Conservation (phyloP, 2,797 vertebrate species). For the Chiloscyllium punctatum region DNA sequence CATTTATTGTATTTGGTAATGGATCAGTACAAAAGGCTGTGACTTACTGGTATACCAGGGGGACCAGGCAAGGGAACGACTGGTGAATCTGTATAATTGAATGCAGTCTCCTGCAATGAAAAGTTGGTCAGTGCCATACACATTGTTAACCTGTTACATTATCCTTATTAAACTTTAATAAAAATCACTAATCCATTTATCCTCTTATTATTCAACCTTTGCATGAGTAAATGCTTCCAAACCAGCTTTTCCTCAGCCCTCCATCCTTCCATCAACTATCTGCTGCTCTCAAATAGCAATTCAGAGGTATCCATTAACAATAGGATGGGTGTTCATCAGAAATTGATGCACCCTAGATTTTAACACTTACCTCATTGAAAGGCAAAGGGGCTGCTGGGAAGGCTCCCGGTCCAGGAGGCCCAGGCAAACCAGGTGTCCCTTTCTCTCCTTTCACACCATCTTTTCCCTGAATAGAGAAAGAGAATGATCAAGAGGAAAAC, state of each 20-base stretch:
- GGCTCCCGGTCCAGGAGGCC: slow-evolving; percentile 52
- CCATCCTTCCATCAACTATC: neutral
- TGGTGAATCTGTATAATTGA: slow-evolving; percentile 28
- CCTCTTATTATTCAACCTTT: neutral
- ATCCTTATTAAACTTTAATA: neutral
- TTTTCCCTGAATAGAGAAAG: slow-evolving; percentile 53
- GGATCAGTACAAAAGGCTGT: neutral
- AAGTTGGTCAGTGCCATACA: neutral
- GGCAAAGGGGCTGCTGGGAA: slow-evolving; percentile 45
- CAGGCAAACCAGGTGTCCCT: slow-evolving; percentile 63
- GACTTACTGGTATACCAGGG: slow-evolving; percentile 1
- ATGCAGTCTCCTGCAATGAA: slow-evolving; percentile 3
- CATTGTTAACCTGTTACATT: neutral
- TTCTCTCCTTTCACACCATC: slow-evolving; percentile 60
- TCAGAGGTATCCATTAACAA: neutral
- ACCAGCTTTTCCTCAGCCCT: neutral
- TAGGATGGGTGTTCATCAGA: neutral
- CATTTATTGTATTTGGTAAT: neutral
- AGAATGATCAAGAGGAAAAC: neutral
- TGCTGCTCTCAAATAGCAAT: neutral
- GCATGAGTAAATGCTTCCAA: neutral
- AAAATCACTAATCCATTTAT: neutral
- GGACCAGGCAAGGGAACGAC: neutral
- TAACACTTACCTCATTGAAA: slow-evolving; percentile 53
- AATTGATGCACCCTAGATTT: neutral